These are phyloP conservation scores for Fissipunctia ypsillon DNA, from an alignment of 2,888 invertebrate species.

Conservation along the genomic window DNA sequence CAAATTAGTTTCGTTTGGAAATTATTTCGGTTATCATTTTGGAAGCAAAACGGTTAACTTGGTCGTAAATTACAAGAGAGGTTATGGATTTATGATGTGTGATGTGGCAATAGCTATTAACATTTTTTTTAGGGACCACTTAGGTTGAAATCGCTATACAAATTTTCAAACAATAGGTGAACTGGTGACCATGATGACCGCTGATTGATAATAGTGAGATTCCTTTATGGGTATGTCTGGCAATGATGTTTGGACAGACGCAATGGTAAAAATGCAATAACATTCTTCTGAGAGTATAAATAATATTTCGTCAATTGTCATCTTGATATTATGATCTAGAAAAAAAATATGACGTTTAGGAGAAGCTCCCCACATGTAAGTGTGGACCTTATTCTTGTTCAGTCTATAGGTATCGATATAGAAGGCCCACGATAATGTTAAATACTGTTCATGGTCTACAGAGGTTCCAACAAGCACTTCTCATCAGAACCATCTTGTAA, in stretches of 20 bases:
- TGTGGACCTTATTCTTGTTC: too few relatives aligned
- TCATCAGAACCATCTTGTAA: background rate
- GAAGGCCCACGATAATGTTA: too few relatives aligned
- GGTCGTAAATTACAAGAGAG: slow-evolving; percentile 31
- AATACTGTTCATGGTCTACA: too few relatives aligned
- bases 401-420: background rate
- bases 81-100: slow-evolving; percentile 17
- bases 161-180: background rate
- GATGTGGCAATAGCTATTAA: slow-evolving; percentile 8
- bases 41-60: slow-evolving; percentile 25
- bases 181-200: background rate
- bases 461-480: too few relatives aligned
- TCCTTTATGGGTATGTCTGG: too few relatives aligned
- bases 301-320: background rate
- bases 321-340: background rate
- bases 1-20: slow-evolving; percentile 47
- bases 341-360: background rate
- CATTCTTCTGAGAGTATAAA: background rate
- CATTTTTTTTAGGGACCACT: background rate
- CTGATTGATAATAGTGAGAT: background rate
- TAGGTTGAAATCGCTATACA: background rate
- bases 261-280: background rate
- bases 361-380: too few relatives aligned
- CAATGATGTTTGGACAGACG: background rate
- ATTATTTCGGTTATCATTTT: slow-evolving; percentile 42